Conservation (phyloP, 2,113 vertebrate species). For the Gila orcuttii region DNA sequence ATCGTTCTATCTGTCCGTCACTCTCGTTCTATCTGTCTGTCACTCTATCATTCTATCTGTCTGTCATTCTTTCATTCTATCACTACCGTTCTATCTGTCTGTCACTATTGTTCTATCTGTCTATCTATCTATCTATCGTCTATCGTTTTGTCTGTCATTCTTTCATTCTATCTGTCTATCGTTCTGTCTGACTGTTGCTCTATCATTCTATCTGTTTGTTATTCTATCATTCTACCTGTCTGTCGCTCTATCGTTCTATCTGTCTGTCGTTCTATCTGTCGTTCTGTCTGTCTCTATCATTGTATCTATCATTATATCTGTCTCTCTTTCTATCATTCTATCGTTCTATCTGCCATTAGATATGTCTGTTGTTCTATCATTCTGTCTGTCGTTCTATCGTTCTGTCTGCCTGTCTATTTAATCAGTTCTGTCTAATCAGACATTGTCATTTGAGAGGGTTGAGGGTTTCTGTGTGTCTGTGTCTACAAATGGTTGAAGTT, state of each 20-base stretch:
- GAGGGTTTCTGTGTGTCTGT: background rate
- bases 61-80: background rate
- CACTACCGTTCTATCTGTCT: background rate
- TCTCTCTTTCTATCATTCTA: background rate
- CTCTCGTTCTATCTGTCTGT: background rate
- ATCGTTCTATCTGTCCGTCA: background rate
- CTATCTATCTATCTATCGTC: background rate
- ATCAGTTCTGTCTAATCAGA: background rate
- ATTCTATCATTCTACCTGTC: background rate
- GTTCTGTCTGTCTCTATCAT: fast-evolving
- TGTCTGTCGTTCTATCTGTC: background rate
- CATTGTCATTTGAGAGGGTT: background rate
- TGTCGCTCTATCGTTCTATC: background rate
- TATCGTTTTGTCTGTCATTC: too few species aligned
- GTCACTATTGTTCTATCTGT: background rate
- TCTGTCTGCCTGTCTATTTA: background rate
- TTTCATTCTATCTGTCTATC: too few species aligned
- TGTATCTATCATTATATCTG: background rate
- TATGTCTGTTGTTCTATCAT: background rate
- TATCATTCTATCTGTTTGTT: background rate
- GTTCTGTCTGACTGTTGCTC: fast-evolving
- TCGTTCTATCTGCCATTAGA: background rate
- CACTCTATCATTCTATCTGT: background rate
- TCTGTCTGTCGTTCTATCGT: background rate
- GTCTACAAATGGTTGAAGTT: constrained; percentile 2